phyloP scores from a whole-genome alignment of 2,797 vertebrate species.

The Pipistrellus pygmaeus region DNA sequence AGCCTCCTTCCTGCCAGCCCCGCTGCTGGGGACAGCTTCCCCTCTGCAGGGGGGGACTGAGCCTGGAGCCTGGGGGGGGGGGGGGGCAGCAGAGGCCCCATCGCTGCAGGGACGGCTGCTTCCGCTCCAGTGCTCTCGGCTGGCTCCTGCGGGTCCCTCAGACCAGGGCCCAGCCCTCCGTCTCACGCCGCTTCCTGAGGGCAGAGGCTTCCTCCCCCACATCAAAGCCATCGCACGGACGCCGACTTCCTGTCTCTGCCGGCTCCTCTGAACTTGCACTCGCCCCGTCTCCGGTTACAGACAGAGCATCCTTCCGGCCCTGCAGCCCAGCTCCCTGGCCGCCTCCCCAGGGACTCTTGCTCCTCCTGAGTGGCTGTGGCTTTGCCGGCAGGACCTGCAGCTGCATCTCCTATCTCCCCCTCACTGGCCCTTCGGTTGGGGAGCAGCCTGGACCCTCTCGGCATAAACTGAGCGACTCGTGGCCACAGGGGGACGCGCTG shows the following conservation, averaged over 20 bases:
- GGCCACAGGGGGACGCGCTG: not conserved
- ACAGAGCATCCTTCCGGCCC: not conserved
- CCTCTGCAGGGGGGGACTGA: too few relatives aligned
- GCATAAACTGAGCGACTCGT: not conserved
- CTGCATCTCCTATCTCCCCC: too few relatives aligned
- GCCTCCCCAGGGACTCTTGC: not conserved
- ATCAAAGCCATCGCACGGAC: not conserved
- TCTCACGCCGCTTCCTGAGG: not conserved
- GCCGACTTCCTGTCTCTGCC: not conserved
- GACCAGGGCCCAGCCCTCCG: not conserved
- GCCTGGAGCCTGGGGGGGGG: too few relatives aligned
- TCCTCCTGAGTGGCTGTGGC: not conserved
- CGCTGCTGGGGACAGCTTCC: not conserved
- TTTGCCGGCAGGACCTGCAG: not conserved
- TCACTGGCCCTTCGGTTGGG: too few relatives aligned
- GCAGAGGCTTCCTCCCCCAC: not conserved
- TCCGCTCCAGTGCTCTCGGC: not conserved
- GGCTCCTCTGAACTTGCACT: constrained; percentile 22
- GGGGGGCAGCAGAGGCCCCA: too few relatives aligned
- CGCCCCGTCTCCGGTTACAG: not conserved
- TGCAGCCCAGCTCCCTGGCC: not conserved
- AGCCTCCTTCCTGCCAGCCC: constrained; percentile 13
- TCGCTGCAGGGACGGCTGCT: not conserved
- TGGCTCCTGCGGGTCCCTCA: not conserved
- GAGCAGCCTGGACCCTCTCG: not conserved